These are phyloP conservation scores for Pelosia muscerda DNA, from an alignment of 2,888 invertebrate genomes.

Conservation along the genomic window DNA sequence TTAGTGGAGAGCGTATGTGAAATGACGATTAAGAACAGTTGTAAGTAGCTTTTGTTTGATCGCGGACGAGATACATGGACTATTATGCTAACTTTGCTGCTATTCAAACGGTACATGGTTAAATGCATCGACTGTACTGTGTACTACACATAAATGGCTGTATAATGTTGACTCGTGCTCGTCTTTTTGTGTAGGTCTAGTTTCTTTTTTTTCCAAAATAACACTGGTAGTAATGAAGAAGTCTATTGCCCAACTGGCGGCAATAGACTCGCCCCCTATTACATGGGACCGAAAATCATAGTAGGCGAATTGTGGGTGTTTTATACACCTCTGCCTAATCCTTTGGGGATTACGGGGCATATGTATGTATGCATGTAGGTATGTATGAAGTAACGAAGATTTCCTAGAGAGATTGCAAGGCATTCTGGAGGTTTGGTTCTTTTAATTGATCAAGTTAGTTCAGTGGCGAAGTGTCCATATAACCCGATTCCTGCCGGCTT, in stretches of 20 bases:
- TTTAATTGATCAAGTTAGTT: no score
- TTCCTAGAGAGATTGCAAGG: not conserved
- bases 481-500: no score
- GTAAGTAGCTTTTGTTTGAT: slow-evolving; percentile 86
- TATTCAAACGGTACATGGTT: slow-evolving; percentile 59
- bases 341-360: no score
- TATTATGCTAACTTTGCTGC: slow-evolving; percentile 69
- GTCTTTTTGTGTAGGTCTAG: not conserved
- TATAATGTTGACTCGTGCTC: not conserved
- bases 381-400: not conserved
- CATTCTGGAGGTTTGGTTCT: not conserved
- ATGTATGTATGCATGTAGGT: no score
- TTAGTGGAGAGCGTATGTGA: slow-evolving; percentile 83
- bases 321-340: no score
- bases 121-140: slow-evolving; percentile 4
- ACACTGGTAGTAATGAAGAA: not conserved
- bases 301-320: no score
- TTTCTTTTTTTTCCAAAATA: not conserved
- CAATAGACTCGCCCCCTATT: no score
- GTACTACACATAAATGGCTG: not conserved
- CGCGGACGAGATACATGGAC: slow-evolving; percentile 68
- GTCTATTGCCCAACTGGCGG: no score
- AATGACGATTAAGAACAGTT: slow-evolving; percentile 86
- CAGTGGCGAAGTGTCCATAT: no score
- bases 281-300: no score